Conservation (phyloP, 2,113 vertebrate species). For the Ciconia boyciana region DNA sequence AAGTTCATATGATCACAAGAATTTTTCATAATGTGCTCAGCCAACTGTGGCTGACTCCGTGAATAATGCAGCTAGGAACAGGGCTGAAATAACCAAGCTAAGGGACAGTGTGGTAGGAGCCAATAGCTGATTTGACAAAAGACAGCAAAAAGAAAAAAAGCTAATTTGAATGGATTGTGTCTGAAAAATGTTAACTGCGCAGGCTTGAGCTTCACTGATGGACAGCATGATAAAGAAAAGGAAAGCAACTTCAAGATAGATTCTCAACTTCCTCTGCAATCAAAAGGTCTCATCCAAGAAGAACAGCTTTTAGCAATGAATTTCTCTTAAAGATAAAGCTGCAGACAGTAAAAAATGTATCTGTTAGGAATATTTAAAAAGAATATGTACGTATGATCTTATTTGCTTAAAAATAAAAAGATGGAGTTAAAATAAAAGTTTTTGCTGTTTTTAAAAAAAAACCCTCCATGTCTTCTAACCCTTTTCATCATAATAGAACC, state of each 20-base stretch:
- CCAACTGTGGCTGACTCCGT: neutral
- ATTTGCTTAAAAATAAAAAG: neutral
- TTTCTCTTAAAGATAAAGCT: conserved; percentile 1
- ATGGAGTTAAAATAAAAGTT: neutral
- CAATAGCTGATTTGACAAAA: conserved; percentile 1
- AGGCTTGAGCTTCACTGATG: neutral
- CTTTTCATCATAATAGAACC: neutral
- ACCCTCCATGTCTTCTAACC: neutral
- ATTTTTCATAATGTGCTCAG: neutral
- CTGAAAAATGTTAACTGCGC: neutral
- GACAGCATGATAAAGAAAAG: neutral
- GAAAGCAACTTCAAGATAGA: neutral
- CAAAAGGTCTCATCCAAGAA: neutral
- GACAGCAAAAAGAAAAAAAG: neutral
- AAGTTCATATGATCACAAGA: neutral
- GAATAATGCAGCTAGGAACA: neutral
- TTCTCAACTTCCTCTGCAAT: neutral
- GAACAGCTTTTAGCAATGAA: neutral
- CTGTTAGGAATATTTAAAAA: neutral
- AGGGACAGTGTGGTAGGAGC: neutral
- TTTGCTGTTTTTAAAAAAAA: neutral
- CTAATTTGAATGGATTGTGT: neutral
- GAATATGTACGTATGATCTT: neutral
- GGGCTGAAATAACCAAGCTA: neutral
- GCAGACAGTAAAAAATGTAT: neutral